Percentiles rank a stretch among this genome's conserved stretches.
phyloP scores from a whole-genome alignment of 2,113 vertebrate genomes.

The Peromyscus maniculatus region DNA sequence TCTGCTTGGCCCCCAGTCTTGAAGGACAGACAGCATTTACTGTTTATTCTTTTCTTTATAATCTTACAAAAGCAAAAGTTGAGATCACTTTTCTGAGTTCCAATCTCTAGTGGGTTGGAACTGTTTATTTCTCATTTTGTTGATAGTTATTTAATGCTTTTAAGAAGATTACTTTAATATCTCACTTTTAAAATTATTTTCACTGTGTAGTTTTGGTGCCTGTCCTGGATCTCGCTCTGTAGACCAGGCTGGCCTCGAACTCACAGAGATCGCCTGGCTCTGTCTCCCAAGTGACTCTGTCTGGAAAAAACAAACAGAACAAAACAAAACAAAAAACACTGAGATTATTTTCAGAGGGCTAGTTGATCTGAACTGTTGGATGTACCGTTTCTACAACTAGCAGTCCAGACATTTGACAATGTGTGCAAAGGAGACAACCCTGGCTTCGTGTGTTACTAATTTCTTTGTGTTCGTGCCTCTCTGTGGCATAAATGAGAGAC shows the following conservation, averaged over 20 bases:
- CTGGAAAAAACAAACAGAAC: no score
- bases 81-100: neutral
- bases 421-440: neutral
- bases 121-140: neutral
- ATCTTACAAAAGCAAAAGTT: neutral
- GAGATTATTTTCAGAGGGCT: neutral
- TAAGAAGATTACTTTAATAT: neutral
- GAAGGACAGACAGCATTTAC: neutral
- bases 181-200: slow-evolving; percentile 3
- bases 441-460: neutral
- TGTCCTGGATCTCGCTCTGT: no score
- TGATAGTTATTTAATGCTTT: neutral
- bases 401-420: neutral
- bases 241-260: no score
- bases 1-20: neutral
- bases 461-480: neutral
- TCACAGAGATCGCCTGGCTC: no score
- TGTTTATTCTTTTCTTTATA: neutral
- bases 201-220: no score
- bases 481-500: neutral
- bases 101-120: neutral
- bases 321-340: no score
- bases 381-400: neutral
- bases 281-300: no score
- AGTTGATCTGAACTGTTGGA: neutral